Base-by-base conservation (phyloP, 2,888 invertebrate species). In the Callyntrura sp. region DNA sequence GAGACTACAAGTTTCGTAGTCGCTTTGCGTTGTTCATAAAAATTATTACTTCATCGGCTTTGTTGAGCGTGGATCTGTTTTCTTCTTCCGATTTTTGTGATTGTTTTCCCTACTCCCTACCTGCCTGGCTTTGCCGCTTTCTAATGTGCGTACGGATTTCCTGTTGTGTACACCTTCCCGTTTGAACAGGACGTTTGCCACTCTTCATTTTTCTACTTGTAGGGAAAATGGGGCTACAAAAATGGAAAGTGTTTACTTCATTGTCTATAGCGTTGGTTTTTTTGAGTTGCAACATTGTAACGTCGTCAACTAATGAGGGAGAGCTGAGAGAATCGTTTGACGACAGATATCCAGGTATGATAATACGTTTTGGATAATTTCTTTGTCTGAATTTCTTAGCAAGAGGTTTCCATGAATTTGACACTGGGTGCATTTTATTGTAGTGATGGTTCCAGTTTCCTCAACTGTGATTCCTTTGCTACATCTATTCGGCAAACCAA, bases 361-460 rank as follows among this genome's bases (percentile, higher is more conserved):
- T 35, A 78, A 11, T 35, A n/a, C n/a, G 3, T 11, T 20, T 55
- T 51, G 55, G 20, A 81, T n/a, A 14, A 28, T 35, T n/a, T n/a
- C n/a, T 14, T 14, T 35, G 28, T 1, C 17, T n/a, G 17, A 14
- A 23, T n/a, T 62, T 17, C 11, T 62, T n/a, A 14, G 20, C 6
- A 60, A 11, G 60, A 17, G 20, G 14, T 65, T 25, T 65, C n/a
- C 25, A 62, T 28, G 28, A 3, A 28, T 68, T 23, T 6, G n/a
- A n/a, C n/a, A n/a, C n/a, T 65, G 23, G 28, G 17, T 20, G 17
- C 17, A 17, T 35, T 70, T 35, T 12, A 4, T 2, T 35, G 5
- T 17, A 92, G 92, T 62, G 20, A 91, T 92, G 92, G 89, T 91
- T 2, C 90, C 92, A 28, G 92, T 92, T 2, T 92, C 92, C 17